Conservation (phyloP, 1,140 invertebrate genomes). For the Aphelenchoides fujianensis region DNA sequence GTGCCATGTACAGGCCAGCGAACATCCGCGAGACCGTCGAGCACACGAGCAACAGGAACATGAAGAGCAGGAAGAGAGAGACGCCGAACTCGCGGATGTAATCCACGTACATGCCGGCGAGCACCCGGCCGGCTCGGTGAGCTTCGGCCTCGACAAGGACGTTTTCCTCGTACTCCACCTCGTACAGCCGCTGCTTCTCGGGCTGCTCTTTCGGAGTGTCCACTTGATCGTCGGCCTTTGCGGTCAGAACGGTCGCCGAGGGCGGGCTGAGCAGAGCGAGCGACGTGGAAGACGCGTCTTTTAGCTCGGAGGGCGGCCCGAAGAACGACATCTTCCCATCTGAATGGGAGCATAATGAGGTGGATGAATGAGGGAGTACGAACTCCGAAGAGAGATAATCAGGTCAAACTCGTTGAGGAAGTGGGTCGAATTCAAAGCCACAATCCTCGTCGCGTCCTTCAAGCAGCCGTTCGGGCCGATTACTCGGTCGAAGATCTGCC, state of each 20-base stretch:
- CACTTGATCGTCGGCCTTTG: background rate
- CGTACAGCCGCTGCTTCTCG: slow-evolving; percentile 20
- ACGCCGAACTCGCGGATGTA: slow-evolving; percentile 58
- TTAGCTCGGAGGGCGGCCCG: slow-evolving; percentile 3
- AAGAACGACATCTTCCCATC: background rate
- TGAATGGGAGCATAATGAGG: slow-evolving; percentile 5
- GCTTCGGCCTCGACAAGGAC: slow-evolving; percentile 10
- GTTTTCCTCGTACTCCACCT: slow-evolving; percentile 48
- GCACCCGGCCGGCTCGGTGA: background rate
- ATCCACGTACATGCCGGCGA: slow-evolving; percentile 33
- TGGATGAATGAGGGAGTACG: background rate
- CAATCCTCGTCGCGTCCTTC: slow-evolving; percentile 42
- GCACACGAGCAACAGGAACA: slow-evolving; percentile 42
- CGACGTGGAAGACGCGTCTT: slow-evolving; percentile 46
- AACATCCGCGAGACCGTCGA: slow-evolving; percentile 54
- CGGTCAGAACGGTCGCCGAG: slow-evolving; percentile 47
- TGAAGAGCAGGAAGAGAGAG: slow-evolving; percentile 45
- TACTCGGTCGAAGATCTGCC: slow-evolving; percentile 64
- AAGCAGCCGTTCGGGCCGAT: slow-evolving; percentile 59
- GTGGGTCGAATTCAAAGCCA: slow-evolving; percentile 40
- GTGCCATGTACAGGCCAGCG: slow-evolving; percentile 56
- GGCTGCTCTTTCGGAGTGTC: slow-evolving; percentile 24
- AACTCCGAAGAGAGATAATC: slow-evolving; percentile 34
- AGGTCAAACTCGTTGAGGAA: slow-evolving; percentile 36
- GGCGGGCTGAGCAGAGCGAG: slow-evolving; percentile 48